Percentiles rank a stretch among this genome's conserved stretches.
phyloP scores from a whole-genome alignment of 30 jellyfish, hydroid and myxozoan species.

The Chrysaora quinquecirrha region DNA sequence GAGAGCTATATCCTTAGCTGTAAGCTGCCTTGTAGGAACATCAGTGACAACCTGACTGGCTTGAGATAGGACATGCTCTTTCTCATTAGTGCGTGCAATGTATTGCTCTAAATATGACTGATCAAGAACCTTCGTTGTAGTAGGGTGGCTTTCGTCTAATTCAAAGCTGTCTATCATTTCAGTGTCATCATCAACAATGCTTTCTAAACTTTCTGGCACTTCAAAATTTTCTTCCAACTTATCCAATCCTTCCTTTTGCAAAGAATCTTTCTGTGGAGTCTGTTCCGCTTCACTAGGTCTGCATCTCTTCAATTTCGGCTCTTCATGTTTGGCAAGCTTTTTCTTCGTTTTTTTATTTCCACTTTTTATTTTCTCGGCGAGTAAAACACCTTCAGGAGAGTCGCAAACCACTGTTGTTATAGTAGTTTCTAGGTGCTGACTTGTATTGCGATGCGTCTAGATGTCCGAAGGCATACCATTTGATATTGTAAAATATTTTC shows the following conservation, averaged over 20 bases:
- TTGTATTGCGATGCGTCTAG: not conserved
- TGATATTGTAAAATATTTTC: not conserved
- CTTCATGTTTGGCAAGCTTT: not conserved
- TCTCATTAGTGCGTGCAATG: not conserved
- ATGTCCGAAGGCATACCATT: not conserved
- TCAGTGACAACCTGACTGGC: not conserved
- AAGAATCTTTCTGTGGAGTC: not conserved
- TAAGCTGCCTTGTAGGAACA: not conserved
- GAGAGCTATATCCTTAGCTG: not conserved
- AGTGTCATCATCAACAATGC: not conserved
- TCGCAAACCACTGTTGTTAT: not conserved
- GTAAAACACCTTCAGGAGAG: not conserved
- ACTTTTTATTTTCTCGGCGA: not conserved
- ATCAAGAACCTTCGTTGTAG: not conserved
- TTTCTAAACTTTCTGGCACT: not conserved
- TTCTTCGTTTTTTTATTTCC: not conserved
- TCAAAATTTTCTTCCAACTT: not conserved
- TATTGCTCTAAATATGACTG: not conserved
- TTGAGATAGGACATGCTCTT: too few species aligned
- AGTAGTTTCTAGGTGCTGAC: not conserved
- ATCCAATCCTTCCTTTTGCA: not conserved
- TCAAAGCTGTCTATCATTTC: not conserved
- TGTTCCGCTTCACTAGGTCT: not conserved
- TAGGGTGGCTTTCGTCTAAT: not conserved
- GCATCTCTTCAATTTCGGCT: not conserved